These are phyloP conservation scores for Dinomys branickii DNA, from an alignment of 2,113 vertebrate species.

Conservation along the genomic window DNA sequence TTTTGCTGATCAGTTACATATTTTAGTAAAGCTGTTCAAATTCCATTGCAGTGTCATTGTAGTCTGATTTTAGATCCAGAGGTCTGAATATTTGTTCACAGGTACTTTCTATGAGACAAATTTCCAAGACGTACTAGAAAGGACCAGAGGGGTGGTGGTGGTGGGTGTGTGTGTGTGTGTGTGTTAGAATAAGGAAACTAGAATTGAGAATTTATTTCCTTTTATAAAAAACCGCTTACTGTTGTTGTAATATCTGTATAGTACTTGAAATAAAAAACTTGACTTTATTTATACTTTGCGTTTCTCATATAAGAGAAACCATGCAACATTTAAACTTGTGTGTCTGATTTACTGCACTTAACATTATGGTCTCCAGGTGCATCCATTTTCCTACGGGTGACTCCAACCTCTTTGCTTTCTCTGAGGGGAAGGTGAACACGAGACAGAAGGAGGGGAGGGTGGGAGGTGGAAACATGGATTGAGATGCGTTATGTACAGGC, in stretches of 20 bases:
- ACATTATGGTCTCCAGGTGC: not conserved
- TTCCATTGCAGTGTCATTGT: not conserved
- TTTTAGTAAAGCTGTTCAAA: constrained; percentile 7
- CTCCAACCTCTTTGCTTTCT: not conserved
- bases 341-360: not conserved
- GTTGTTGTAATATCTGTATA: not conserved
- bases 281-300: not conserved
- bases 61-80: not conserved
- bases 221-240: not conserved
- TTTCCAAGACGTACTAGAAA: not conserved
- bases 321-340: not conserved
- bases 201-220: not conserved
- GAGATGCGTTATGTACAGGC: not conserved
- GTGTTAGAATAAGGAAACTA: not conserved
- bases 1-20: not conserved
- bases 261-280: not conserved
- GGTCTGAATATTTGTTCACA: not conserved
- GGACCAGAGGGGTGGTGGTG: not conserved
- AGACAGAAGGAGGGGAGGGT: not conserved
- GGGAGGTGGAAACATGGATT: not conserved
- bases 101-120: not conserved
- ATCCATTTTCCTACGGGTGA: not conserved
- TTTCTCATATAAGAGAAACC: not conserved
- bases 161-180: not conserved
- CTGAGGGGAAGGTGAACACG: not conserved